Base-by-base conservation (phyloP, 2,113 vertebrate species). In the Nothobranchius furzeri region DNA sequence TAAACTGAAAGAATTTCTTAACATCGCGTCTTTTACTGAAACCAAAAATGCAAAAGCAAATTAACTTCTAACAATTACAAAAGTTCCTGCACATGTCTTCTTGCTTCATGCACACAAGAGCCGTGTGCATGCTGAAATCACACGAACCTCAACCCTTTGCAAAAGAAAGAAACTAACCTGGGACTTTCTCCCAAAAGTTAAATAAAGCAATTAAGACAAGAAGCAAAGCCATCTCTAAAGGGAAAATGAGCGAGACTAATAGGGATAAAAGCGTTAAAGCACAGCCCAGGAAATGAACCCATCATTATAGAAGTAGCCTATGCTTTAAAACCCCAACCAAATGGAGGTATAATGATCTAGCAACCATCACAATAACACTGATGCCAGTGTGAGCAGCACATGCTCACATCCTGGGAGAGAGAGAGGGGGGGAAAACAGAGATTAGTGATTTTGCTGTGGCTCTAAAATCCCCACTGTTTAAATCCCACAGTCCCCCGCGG, bases 401-500 rank as follows among this genome's bases (percentile, higher is more conserved):
- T 53, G 40, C 72, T 75, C 71, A 71, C 60, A 79, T 67, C 48
- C 68, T 13, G 54, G 37, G 47, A 47, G 46, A 47, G 46, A 47
- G 46, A 47, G 46, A 49, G 47, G 20, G 48, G 14, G 55, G 59
- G 78, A 52, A 67, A 60, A 82, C 54, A 54, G 14, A 66, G 58
- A 78, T 78, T 68, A 75, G 65, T 42, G 54, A 62, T 57, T 58
- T 73, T 40, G 70, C 43, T 71, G 70, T 72, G 52, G 75, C 73
- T 79, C 69, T 65, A 83, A 20, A 87, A 87, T 89, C 87, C 75
- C 79, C 60, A 75, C 83, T 79, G 84, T 89, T 86, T 90, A 82
- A 88, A 91, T 90, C 87, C 87, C 88, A 90, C 89, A 85, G 82
- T 77, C 85, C 85, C 90, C 66, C 17, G 79, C 75, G 75, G 90